Base-by-base conservation (phyloP, 2,888 invertebrate species). In the Pterobdella sp. region DNA sequence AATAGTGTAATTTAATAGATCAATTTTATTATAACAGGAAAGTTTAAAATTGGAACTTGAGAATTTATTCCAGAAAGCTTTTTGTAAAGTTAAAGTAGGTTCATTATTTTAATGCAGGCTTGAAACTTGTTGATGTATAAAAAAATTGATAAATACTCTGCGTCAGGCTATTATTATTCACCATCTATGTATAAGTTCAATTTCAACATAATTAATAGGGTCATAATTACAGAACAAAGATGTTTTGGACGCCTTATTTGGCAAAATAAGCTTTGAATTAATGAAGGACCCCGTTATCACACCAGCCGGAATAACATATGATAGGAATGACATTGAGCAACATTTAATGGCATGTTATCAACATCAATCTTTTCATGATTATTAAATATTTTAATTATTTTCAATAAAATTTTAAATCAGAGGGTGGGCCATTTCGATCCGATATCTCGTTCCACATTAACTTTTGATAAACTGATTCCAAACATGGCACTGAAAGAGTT, bases 401-500 rank as follows among this genome's bases (percentile, higher is more conserved):
- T n/a, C n/a, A n/a, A n/a, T n/a, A n/a, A n/a, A n/a, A n/a, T n/a
- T n/a, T n/a, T n/a, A n/a, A n/a, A 85, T 63, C 89, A 95, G 89
- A 88, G 95, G 80, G 95, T 97, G 35, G 96, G 98, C 1, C 98
- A 98, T 84, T 98, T 99, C 85, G 98, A 99, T 86, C 98, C 98
- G 0, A 94, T 99, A 4, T 98, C 98, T 22, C 87, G 98, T 75
- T 93, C 94, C 76, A 92, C 93, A 83, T 85, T 98, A 70, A 95
- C 94, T 0, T 91, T 94, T 77, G 95, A 96, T 83, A 94, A 96
- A 83, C 87, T 98, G 71, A 95, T 97, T 80, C 97, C 97, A 1
- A 99, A 98, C 87, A 90, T 96, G 83, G 93, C 96, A 0, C 95
- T 98, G 94, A 98, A 98, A 85, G 98, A 98, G 86, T 97, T 98